Percentiles rank a stretch among this genome's conserved stretches.
These are phyloP conservation scores for Catharus ustulatus DNA, from an alignment of 2,797 vertebrate species.

Conservation along the genomic window DNA sequence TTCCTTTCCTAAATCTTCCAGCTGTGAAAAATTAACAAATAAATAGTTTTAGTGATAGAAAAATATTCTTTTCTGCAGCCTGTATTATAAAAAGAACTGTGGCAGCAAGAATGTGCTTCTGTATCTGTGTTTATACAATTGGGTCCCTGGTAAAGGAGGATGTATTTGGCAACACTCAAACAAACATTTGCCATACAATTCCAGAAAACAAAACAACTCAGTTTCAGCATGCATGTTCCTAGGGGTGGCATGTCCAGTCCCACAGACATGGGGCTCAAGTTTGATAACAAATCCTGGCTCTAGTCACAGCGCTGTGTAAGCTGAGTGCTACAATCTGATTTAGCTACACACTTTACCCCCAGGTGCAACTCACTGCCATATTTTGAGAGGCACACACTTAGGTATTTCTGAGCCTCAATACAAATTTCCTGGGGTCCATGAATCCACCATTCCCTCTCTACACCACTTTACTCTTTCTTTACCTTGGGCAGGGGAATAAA, in stretches of 20 bases:
- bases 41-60: neutral
- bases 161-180: neutral
- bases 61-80: neutral
- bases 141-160: neutral
- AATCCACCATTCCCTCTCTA: neutral
- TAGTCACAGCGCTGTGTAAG: neutral
- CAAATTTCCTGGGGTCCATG: neutral
- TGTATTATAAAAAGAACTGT: neutral
- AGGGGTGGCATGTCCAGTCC: neutral
- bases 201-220: neutral
- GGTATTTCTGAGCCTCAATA: neutral
- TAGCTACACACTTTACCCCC: neutral
- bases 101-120: neutral
- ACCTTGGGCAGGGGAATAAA: neutral
- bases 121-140: neutral
- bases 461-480: neutral
- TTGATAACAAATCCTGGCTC: neutral
- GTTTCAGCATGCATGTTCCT: neutral
- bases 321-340: neutral
- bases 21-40: neutral
- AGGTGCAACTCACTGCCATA: neutral
- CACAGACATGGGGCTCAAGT: neutral
- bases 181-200: neutral
- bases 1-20: neutral
- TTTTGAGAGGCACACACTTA: neutral